Evolutionary conservation across 1,140 invertebrate species (phyloP), one percentile per base, ranked within the genome.

Genomic region (Zophobas morio): DNA sequence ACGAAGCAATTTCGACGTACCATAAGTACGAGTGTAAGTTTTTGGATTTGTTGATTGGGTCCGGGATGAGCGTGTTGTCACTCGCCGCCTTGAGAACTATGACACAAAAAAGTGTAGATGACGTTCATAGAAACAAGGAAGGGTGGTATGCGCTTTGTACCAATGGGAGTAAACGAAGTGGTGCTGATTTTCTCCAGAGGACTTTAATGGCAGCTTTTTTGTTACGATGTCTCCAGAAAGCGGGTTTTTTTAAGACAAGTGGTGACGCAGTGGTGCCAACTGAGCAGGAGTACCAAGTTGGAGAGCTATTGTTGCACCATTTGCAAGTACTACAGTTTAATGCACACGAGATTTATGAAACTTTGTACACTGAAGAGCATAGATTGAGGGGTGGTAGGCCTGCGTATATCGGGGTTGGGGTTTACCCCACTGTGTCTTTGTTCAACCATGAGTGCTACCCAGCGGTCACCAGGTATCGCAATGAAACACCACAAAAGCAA

Each of bases 401-500:
- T 34, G 80, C 88, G 0, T 91, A 92, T 80, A 85, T 95, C n/a
- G 96, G 93, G 0, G 92, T 96, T 1, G 96, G 90, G 2, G 89
- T 97, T 34, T 97, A 96, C 82, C 90, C 93, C 1, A 93, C 92
- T 0, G 92, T 93, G 0, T 93, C 95, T 2, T 88, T 96, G 53
- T 95, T 97, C 84, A 97, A 97, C 86, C 96, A 97, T 82, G 94
- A 96, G 75, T 97, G 96, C 86, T 93, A 94, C 85, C 95, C 95
- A 2, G 91, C 91, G 42, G 91, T 96, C 0, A 91, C 93, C 1
- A 91, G 94, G 91, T 94, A 84, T 81, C 76, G 40, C 56, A 35
- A 60, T 33, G 2, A 46, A 60, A 34, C 35, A 1, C 1, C 32
- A 6, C 1, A 1, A 35, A 66, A 66, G 40, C 40, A 2, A 20